A percentile compares a stretch with the other conserved stretches of the same genome.
Conservation (phyloP, 2,113 vertebrate genomes). For the Saguinus midas region DNA sequence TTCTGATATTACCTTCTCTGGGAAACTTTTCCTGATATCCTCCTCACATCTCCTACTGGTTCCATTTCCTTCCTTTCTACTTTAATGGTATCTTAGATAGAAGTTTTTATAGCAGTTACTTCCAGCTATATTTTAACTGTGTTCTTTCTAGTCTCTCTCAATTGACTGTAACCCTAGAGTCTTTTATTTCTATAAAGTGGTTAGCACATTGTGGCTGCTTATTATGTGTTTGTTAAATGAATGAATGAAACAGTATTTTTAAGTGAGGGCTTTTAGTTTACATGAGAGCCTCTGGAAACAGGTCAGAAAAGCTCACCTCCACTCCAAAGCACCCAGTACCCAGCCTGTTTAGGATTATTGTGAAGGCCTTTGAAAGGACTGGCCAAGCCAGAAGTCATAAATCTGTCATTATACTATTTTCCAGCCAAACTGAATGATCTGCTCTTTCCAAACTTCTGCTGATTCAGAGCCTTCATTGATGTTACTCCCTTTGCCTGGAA, state of each 20-base stretch:
- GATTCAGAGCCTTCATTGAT: neutral
- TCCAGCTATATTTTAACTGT: neutral
- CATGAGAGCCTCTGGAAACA: neutral
- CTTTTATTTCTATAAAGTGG: neutral
- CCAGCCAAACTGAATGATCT: neutral
- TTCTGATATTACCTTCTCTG: neutral
- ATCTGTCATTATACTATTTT: neutral
- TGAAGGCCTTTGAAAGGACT: neutral
- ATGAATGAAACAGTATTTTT: neutral
- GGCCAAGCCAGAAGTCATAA: neutral
- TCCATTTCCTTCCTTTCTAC: neutral
- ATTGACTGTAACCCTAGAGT: neutral
- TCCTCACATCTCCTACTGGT: neutral
- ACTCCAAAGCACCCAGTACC: neutral
- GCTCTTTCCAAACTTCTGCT: neutral
- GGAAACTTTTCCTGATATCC: neutral
- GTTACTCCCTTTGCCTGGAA: neutral
- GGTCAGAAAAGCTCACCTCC: neutral
- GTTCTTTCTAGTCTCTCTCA: neutral
- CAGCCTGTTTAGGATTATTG: neutral
- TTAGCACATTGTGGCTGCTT: neutral
- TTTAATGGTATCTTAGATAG: neutral
- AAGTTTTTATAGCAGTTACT: neutral
- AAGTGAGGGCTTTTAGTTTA: neutral
- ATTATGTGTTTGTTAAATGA: conserved; percentile 3